Base-by-base conservation (phyloP, 1,140 invertebrate genomes). In the Himalopsyche phryganea region DNA sequence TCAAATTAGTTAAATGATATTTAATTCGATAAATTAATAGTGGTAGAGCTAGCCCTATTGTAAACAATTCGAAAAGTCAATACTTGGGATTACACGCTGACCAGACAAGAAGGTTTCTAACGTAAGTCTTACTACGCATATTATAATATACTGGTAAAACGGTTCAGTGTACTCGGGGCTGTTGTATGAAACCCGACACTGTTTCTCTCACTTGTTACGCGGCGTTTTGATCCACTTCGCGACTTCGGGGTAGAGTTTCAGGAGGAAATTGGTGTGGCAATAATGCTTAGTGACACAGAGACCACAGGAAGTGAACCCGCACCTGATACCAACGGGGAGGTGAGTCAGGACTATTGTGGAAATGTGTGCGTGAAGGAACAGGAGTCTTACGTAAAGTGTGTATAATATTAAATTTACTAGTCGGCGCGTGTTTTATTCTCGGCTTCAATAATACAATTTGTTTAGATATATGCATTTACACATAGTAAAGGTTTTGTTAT, bases 151-250 rank as follows among this genome's bases (percentile, higher is more conserved):
- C 23, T 28, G 23, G 4, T 28, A 28, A 3, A 28, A 18, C 7
- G 23, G 51, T 54, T 54, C 53, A 56, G 53, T 49, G 53, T 28
- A 40, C 53, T 40, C 9, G 17, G 18, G 50, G 23, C 23, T 28
- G 23, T 28, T 28, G 23, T 9, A 5, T 28, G 49, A 40, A 53
- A 53, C 40, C 50, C 28, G 50, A 53, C 50, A 53, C 50, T 33
- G 32, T 5, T 15, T 7, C 13, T 6, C 42, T 17, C 13, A 13
- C 42, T 17, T 13, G 13, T 15, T 11, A 11, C 9, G 42, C 14
- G 4, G 33, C 15, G 36, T n/a, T 13, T 15, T 11, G 11, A 15
- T 15, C 14, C 42, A 10, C 7, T 10, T 42, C 7, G 40, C 9
- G 7, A 14, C 6, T 9, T 6, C 42, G 42, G 42, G 6, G 42